These are phyloP conservation scores for Pelobates cultripes DNA, from an alignment of 2,797 vertebrate species.

Conservation along the genomic window DNA sequence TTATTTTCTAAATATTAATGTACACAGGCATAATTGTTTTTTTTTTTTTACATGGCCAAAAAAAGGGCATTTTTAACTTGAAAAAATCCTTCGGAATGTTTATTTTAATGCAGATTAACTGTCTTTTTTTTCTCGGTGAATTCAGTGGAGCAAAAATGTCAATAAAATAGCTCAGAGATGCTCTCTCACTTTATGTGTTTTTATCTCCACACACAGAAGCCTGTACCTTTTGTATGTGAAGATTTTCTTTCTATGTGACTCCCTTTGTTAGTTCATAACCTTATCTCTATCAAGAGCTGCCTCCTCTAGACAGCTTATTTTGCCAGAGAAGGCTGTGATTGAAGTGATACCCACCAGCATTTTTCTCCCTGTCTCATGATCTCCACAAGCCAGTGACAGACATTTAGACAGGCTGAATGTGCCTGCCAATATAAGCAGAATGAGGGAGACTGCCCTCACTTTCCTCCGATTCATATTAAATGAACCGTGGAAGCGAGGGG, in stretches of 20 bases:
- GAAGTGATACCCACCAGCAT: slow-evolving; percentile 39
- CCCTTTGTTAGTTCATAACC: slow-evolving; percentile 34
- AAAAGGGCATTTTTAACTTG: background rate
- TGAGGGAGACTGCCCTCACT: slow-evolving; percentile 1
- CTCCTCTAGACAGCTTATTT: slow-evolving; percentile 44
- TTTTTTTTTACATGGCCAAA: too few species aligned
- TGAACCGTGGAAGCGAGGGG: slow-evolving; percentile 20
- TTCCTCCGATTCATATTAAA: slow-evolving; percentile 36
- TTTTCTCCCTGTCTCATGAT: slow-evolving; percentile 32
- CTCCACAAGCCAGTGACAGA: slow-evolving; percentile 35
- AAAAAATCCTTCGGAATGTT: background rate
- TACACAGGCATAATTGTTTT: background rate
- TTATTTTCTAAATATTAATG: too few species aligned
- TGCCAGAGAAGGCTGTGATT: slow-evolving; percentile 34
- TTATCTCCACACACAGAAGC: slow-evolving; percentile 30
- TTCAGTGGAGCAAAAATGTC: slow-evolving; percentile 1
- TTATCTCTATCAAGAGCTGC: slow-evolving; percentile 31
- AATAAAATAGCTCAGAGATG: slow-evolving; percentile 12
- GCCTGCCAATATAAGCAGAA: slow-evolving; percentile 15
- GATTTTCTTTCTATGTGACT: slow-evolving; percentile 34
- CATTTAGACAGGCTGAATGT: slow-evolving; percentile 15
- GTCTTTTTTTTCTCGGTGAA: slow-evolving; percentile 15
- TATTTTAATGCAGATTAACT: slow-evolving; percentile 17
- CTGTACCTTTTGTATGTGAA: slow-evolving; percentile 14
- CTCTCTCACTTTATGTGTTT: background rate